Conservation (phyloP, 1,140 invertebrate genomes). For the Cydia amplana region DNA sequence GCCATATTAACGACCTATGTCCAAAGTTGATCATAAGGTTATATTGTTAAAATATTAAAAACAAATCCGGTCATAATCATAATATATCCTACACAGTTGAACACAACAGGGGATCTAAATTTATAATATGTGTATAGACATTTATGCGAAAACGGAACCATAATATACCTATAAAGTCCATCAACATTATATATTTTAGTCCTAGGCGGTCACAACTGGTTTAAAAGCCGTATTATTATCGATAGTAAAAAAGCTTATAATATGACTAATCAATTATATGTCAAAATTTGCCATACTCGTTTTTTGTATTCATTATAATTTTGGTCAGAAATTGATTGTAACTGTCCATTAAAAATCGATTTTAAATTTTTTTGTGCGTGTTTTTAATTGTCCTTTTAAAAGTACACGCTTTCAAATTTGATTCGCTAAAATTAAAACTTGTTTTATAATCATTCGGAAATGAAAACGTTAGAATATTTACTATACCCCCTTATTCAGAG, state of each 20-base stretch:
- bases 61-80: not conserved
- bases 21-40: too few species aligned
- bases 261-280: not conserved
- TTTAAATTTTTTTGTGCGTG: not conserved
- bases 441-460: too few species aligned
- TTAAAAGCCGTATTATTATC: not conserved
- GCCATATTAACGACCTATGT: too few species aligned
- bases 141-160: not conserved
- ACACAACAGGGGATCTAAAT: not conserved
- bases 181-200: not conserved
- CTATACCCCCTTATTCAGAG: too few species aligned
- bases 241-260: not conserved
- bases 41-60: not conserved
- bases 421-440: too few species aligned
- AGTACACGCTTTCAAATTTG: not conserved
- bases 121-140: not conserved
- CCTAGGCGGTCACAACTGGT: not conserved
- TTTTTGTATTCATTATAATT: not conserved
- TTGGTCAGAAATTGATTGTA: not conserved
- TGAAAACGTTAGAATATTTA: too few species aligned
- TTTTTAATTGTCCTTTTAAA: not conserved
- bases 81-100: not conserved
- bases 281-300: not conserved
- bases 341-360: constrained; percentile 2
- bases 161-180: not conserved